Percentiles rank a stretch among this genome's conserved stretches.
Conservation (phyloP, 2,113 vertebrate genomes). For the Pavo muticus region DNA sequence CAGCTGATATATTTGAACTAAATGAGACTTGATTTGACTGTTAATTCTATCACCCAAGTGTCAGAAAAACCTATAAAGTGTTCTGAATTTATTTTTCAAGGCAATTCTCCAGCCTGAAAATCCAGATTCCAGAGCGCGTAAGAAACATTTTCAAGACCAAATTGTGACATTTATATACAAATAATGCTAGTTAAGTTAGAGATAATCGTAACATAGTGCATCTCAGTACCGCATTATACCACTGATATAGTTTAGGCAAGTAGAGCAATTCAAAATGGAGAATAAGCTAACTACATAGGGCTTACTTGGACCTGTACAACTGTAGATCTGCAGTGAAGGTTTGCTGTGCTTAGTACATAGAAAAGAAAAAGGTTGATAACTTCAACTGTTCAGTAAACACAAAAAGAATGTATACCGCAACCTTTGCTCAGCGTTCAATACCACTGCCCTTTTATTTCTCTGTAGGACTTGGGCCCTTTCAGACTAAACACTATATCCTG, state of each 20-base stretch:
- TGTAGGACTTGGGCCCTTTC: background rate
- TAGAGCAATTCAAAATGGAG: background rate
- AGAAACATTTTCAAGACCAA: conserved; percentile 8
- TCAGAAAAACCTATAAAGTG: background rate
- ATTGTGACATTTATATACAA: background rate
- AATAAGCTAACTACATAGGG: background rate
- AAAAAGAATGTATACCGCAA: background rate
- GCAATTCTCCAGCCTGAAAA: conserved; percentile 8
- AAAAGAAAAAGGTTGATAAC: background rate
- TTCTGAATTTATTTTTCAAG: background rate
- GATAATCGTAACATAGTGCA: background rate
- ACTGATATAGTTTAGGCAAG: fast-evolving
- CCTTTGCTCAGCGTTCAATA: background rate
- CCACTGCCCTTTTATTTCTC: background rate
- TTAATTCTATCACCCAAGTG: background rate
- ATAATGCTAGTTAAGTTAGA: background rate
- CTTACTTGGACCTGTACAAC: background rate
- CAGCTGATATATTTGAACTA: background rate
- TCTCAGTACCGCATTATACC: background rate
- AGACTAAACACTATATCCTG: background rate
- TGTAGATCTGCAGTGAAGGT: background rate
- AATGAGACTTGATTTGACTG: background rate
- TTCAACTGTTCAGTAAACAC: background rate
- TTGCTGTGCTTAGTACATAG: fast-evolving
- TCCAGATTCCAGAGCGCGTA: background rate